Evolutionary conservation across 1,140 invertebrate genomes (phyloP).

Genomic region (Nylanderia fulva): DNA sequence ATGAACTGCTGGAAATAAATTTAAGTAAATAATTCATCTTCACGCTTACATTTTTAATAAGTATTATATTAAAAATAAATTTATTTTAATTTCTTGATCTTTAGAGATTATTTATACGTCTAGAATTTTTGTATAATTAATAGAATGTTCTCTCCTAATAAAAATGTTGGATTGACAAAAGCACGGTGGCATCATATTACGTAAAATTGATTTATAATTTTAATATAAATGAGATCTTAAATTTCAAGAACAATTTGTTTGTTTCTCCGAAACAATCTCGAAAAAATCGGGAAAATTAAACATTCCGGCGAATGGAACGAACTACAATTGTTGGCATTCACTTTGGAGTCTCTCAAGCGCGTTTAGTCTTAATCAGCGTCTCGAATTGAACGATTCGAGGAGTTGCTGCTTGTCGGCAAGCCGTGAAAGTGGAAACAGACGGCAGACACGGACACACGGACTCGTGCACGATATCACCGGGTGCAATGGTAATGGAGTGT

Average conservation of each 20-base stretch:
- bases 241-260: background rate
- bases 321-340: constrained; percentile 22
- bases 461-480: background rate
- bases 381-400: constrained; percentile 56
- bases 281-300: constrained; percentile 1
- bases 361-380: constrained; percentile 45
- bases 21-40: background rate
- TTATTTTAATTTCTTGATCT: background rate
- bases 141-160: background rate
- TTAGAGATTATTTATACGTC: background rate
- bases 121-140: background rate
- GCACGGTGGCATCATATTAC: background rate
- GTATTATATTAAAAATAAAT: background rate
- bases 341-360: constrained; percentile 27
- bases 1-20: background rate
- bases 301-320: constrained; percentile 11
- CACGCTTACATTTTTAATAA: background rate
- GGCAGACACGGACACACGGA: constrained; percentile 35
- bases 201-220: background rate
- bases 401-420: constrained; percentile 15
- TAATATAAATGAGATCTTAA: background rate
- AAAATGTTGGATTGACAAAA: background rate
- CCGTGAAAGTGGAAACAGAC: constrained; percentile 62
- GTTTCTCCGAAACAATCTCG: too few species aligned
- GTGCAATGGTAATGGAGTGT: constrained; percentile 15